Evolutionary conservation across 1,140 invertebrate genomes (phyloP).

Genomic region (Brachionus asplanchnoidis): DNA sequence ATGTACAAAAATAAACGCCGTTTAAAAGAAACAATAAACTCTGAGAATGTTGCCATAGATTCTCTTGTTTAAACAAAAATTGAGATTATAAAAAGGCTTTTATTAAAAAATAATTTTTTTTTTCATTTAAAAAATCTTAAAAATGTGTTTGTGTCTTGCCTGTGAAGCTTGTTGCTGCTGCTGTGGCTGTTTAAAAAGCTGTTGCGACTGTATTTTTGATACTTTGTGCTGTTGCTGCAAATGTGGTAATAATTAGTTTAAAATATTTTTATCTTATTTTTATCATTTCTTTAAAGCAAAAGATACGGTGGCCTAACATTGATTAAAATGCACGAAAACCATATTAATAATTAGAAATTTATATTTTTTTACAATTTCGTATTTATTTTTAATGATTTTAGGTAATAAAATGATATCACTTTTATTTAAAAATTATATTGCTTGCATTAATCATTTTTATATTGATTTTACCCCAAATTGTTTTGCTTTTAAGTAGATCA

Average conservation of each 20-base stretch:
- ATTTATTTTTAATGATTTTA: too few species aligned
- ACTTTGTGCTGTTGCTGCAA: conserved; percentile 20
- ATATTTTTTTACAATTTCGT: too few species aligned
- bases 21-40: neutral
- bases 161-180: conserved; percentile 3
- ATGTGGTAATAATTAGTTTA: neutral
- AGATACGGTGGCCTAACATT: neutral
- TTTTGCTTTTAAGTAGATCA: too few species aligned
- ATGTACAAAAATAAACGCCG: neutral
- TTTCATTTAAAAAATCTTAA: neutral
- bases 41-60: neutral
- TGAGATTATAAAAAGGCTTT: neutral
- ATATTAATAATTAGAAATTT: too few species aligned
- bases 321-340: too few species aligned
- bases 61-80: neutral
- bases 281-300: neutral
- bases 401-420: too few species aligned
- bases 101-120: neutral
- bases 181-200: neutral
- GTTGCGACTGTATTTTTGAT: neutral
- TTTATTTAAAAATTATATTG: too few species aligned
- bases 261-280: neutral
- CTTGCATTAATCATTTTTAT: too few species aligned
- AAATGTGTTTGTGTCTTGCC: conserved; percentile 15
- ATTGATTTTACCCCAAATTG: too few species aligned